Conservation (phyloP, 1,140 invertebrate species). For the Melipona quadrifasciata region DNA sequence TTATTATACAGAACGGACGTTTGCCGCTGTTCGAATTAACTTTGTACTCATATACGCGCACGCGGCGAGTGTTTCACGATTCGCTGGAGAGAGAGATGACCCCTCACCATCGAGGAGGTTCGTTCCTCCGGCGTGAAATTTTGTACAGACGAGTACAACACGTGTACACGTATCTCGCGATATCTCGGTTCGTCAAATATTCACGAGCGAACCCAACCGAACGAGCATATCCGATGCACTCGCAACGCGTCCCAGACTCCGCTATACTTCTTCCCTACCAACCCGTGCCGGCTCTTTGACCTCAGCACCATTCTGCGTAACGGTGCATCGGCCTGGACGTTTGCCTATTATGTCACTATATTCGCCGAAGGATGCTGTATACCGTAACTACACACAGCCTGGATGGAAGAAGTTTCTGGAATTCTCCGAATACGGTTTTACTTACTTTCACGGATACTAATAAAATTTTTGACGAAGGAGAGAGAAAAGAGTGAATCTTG, state of each 20-base stretch:
- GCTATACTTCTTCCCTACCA: slow-evolving; percentile 27
- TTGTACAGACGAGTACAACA: not conserved
- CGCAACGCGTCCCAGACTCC: slow-evolving; percentile 55
- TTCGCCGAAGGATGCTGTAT: slow-evolving; percentile 60
- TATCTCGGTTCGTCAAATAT: slow-evolving; percentile 53
- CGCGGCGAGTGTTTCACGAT: not conserved
- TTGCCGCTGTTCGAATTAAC: not conserved
- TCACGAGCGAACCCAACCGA: slow-evolving; percentile 53
- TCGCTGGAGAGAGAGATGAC: not conserved
- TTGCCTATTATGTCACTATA: slow-evolving; percentile 74
- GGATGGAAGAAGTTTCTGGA: slow-evolving; percentile 16
- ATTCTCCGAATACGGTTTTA: slow-evolving; percentile 31
- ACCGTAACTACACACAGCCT: slow-evolving; percentile 46
- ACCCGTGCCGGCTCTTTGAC: slow-evolving; percentile 66
- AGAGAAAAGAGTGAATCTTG: not conserved
- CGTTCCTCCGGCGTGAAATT: slow-evolving; percentile 13
- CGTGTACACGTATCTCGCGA: slow-evolving; percentile 11
- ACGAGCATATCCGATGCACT: slow-evolving; percentile 57
- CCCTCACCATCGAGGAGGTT: not conserved
- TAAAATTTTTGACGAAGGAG: not conserved
- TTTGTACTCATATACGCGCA: not conserved
- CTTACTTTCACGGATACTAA: not conserved
- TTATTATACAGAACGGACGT: not conserved
- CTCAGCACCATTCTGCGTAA: slow-evolving; percentile 72
- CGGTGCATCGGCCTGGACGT: slow-evolving; percentile 72